Base-by-base conservation (phyloP, 2,113 vertebrate species). In the Anolis carolinensis region DNA sequence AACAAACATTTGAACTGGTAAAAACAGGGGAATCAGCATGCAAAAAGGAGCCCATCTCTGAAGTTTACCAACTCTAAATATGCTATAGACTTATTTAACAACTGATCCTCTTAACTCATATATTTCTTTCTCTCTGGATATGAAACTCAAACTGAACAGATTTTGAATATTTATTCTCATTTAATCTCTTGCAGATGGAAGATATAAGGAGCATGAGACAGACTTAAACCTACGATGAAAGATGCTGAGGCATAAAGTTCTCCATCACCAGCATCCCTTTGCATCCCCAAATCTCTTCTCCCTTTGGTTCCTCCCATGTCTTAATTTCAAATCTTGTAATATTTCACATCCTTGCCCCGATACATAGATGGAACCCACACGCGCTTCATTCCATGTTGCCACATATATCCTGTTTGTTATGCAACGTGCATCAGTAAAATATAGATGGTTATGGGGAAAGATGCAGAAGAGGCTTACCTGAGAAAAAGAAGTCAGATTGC, bases 401-500 rank as follows among this genome's bases (percentile, higher is more conserved):
- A 50, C 32, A 52, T 21, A 52, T 1, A 71, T 79, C 10, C 2
- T 5, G 1, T 9, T 74, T 21, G 0, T 34, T 5, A 32, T 1
- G 16, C 0, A 8, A 83, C 18, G 1, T 63, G 9, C 55, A 73
- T 73, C 16, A 3, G 10, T 18, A 81, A 27, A n/a, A 5, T 72
- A 32, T 21, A 0, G 52, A 50, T 0, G 1, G 0, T 73, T 20
- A 72, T 14, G 63, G 11, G 80, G 84, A 89, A 52, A 4, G 71
- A 10, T 62, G 48, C 27, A 0, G 7, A 44, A 32, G 34, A 83
- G 4, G 30, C 34, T 92, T 95, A 95, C 95, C 95, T 95, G 91
- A 67, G 27, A 0, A 36, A 71, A 93, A 79, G 5, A 90, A 88
- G 52, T 72, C 79, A 85, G 83, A 81, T n/a, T 39, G 73, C 79